Percentiles rank a stretch among this genome's conserved stretches.
These are phyloP conservation scores for Neuroscelio doddi DNA, from an alignment of 2,888 invertebrate species.

Conservation along the genomic window DNA sequence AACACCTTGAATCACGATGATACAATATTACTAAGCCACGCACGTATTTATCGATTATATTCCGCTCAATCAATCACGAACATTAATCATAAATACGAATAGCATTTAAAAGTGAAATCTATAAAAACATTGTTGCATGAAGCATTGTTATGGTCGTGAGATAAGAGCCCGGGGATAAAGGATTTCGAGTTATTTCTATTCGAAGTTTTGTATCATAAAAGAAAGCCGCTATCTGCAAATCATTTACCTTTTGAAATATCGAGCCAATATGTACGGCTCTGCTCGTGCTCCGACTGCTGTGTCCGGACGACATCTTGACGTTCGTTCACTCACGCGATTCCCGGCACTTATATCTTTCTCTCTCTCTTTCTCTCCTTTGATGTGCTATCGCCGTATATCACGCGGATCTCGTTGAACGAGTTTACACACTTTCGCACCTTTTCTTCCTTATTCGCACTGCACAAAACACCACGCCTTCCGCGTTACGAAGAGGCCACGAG, in stretches of 20 bases:
- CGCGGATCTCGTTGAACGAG: slow-evolving; percentile 44
- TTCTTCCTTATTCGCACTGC: slow-evolving; percentile 12
- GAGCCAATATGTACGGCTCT: slow-evolving; percentile 69
- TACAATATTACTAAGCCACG: no score
- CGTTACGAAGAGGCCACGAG: neutral
- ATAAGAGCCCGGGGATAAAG: no score
- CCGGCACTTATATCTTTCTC: slow-evolving; percentile 7
- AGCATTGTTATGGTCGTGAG: no score
- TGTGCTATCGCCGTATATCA: neutral
- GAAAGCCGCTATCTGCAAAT: no score
- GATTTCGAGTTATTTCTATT: no score
- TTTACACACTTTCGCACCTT: slow-evolving; percentile 9
- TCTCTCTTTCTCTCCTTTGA: slow-evolving; percentile 10
- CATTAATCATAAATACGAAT: no score
- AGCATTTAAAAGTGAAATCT: no score
- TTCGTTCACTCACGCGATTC: neutral
- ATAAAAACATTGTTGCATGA: no score
- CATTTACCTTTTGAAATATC: slow-evolving; percentile 82
- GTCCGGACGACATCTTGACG: slow-evolving; percentile 60
- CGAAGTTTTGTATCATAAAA: no score
- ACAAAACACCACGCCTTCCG: neutral
- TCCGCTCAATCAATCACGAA: no score
- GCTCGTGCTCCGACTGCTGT: slow-evolving; percentile 65
- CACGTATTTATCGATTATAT: no score
- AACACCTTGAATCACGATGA: no score